Percentiles rank a stretch among this genome's conserved stretches.
Evolutionary conservation across 2,888 invertebrate genomes (phyloP).

Genomic region (Petrophora chlorosata): DNA sequence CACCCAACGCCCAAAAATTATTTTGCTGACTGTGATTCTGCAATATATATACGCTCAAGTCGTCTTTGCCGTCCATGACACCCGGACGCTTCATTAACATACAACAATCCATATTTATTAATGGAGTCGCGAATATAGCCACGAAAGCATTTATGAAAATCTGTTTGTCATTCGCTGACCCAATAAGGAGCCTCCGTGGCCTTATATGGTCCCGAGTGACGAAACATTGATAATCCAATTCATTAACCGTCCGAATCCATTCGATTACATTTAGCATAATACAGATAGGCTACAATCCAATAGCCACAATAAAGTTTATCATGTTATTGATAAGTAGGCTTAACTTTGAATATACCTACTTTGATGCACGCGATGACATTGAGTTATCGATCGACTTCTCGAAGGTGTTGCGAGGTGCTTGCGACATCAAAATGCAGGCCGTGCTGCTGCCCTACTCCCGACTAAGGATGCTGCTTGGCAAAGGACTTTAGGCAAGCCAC

Average conservation of each 20-base stretch:
- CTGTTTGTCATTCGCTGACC: slow-evolving; percentile 11
- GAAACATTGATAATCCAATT: slow-evolving; percentile 24
- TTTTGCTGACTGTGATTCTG: background rate
- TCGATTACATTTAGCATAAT: slow-evolving; percentile 7
- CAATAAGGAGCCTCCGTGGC: slow-evolving; percentile 10
- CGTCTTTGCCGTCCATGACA: slow-evolving; percentile 46
- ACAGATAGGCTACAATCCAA: slow-evolving; percentile 5
- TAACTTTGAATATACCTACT: slow-evolving; percentile 15
- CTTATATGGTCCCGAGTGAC: slow-evolving; percentile 16
- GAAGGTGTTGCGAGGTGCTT: slow-evolving; percentile 39
- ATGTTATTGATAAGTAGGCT: slow-evolving; percentile 4
- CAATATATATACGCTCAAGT: slow-evolving; percentile 13
- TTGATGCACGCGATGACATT: slow-evolving; percentile 21
- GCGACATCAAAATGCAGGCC: slow-evolving; percentile 63
- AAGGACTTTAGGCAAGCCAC: slow-evolving; percentile 27
- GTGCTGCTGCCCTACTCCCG: slow-evolving; percentile 54
- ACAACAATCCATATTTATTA: slow-evolving; percentile 45
- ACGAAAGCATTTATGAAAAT: slow-evolving; percentile 42
- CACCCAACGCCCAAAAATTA: background rate
- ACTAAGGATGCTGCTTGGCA: slow-evolving; percentile 47
- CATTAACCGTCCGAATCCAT: slow-evolving; percentile 9
- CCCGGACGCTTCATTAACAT: slow-evolving; percentile 51
- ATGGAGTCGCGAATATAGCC: slow-evolving; percentile 46
- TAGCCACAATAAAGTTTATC: slow-evolving; percentile 9
- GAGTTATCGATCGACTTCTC: slow-evolving; percentile 27